Evolutionary conservation across 1,140 invertebrate species (phyloP).

Genomic region (Cotesia glomerata): DNA sequence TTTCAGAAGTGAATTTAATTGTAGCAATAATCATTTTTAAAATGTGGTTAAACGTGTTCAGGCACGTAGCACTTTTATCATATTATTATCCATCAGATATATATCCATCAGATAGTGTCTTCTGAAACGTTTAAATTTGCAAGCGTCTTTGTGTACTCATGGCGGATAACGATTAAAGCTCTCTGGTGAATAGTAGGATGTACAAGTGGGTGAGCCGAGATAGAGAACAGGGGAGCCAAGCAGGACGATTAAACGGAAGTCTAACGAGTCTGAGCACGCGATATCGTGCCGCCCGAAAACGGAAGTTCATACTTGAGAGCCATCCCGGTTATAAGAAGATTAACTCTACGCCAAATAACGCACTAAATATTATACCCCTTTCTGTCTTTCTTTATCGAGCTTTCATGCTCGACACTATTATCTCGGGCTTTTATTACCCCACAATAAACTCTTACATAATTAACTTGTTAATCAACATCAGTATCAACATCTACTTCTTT

Average conservation of each 20-base stretch:
- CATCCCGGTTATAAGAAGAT: slow-evolving; percentile 13
- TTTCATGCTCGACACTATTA: neutral
- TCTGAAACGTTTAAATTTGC: neutral
- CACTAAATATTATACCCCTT: slow-evolving; percentile 9
- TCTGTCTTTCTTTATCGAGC: neutral
- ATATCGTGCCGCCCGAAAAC: slow-evolving; percentile 19
- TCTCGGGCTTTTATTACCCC: neutral
- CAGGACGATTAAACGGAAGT: slow-evolving; percentile 28
- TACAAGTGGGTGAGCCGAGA: neutral
- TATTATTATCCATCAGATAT: too few relatives aligned
- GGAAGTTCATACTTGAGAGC: slow-evolving; percentile 12
- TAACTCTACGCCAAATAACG: slow-evolving; percentile 9
- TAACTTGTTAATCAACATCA: neutral
- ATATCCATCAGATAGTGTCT: neutral
- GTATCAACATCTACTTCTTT: neutral
- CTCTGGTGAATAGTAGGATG: neutral
- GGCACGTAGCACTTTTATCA: too few relatives aligned
- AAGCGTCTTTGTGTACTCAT: neutral
- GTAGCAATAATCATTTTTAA: neutral
- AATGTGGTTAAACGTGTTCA: too few relatives aligned
- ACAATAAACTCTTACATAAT: neutral
- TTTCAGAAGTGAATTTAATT: neutral
- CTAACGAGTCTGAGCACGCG: slow-evolving; percentile 29
- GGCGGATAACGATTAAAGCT: slow-evolving; percentile 1
- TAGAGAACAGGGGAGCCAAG: neutral